These are phyloP conservation scores for Phocides pigmalion DNA, from an alignment of 1,140 invertebrate species.

Conservation along the genomic window DNA sequence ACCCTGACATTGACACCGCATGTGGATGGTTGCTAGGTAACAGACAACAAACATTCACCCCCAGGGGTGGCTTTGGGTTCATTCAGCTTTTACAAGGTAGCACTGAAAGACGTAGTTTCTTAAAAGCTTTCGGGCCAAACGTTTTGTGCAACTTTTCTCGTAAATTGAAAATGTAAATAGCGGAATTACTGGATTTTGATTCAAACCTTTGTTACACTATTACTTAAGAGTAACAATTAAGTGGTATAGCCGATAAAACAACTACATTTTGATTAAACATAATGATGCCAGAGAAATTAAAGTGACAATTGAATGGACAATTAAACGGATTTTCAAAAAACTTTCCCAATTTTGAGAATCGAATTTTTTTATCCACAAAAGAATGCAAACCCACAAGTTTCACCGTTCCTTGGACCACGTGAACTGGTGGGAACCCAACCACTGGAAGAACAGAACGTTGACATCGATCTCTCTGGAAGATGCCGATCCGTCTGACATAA, in stretches of 20 bases:
- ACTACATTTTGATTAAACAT: no score
- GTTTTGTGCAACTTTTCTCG: no score
- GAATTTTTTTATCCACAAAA: background rate
- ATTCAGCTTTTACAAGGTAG: conserved; percentile 33
- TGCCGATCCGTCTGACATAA: conserved; percentile 59
- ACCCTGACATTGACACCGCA: conserved; percentile 62
- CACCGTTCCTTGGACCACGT: conserved; percentile 59
- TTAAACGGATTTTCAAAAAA: no score
- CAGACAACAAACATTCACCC: conserved; percentile 56
- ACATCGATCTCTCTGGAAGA: conserved; percentile 58
- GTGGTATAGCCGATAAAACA: no score
- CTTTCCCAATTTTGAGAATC: no score
- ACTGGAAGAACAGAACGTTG: conserved; percentile 48
- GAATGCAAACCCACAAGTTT: conserved; percentile 45
- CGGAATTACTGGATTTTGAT: background rate
- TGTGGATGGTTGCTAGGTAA: conserved; percentile 58
- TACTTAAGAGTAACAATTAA: no score
- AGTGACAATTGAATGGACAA: no score
- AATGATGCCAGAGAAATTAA: no score
- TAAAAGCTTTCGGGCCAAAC: background rate
- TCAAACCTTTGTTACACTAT: no score
- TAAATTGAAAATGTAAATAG: background rate
- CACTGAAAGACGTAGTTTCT: conserved; percentile 3
- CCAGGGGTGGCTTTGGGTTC: conserved; percentile 17
- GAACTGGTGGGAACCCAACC: conserved; percentile 67